Evolutionary conservation across 2,113 vertebrate species (phyloP), one percentile per base, ranked within the genome.

Genomic region (Emydura subglobosa): DNA sequence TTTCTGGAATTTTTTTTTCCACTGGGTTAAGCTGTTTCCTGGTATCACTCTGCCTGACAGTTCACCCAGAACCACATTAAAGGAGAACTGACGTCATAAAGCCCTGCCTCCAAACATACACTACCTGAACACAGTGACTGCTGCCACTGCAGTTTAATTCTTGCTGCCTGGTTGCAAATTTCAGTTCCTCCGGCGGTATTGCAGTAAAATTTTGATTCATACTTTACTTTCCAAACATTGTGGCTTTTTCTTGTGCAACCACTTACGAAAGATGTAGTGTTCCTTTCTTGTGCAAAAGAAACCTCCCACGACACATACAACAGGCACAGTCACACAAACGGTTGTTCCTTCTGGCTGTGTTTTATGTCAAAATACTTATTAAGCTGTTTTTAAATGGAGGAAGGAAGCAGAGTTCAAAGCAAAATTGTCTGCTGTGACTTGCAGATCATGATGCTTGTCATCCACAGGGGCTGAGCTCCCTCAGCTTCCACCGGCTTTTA

Each of bases 131-230:
- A 34, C 6, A 86, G 68, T 68, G 94, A 97, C 81, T 96, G 96
- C 95, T 97, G 93, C 88, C 85, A 34, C 89, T 95, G 97, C 95
- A 95, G 51, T 81, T 97, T 96, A 47, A 83, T 91, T 97, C 91
- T 91, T 91, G 94, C 95, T 92, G 91, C 91, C 79, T 13, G 50
- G 79, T 55, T 80, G 94, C 97, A 96, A 96, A 94, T 98, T 97
- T 98, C 96, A 97, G 96, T 98, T 98, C 97, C 96, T 97, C 96
- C 94, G 72, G 76, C 68, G 89, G 53, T 49, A n/a, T 21, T 84
- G 61, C 94, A 95, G 85, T 79, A 91, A 92, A 96, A 39, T 24
- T 96, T 97, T 95, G 91, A 97, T 98, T 97, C 96, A 97, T 94
- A 74, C 79, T 97, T 97, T 92, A 89, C 91, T 96, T 96, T 96